Percentiles rank a stretch among this genome's conserved stretches.
Evolutionary conservation across 2,888 invertebrate species (phyloP).

Genomic region (Ormyrus rosae): DNA sequence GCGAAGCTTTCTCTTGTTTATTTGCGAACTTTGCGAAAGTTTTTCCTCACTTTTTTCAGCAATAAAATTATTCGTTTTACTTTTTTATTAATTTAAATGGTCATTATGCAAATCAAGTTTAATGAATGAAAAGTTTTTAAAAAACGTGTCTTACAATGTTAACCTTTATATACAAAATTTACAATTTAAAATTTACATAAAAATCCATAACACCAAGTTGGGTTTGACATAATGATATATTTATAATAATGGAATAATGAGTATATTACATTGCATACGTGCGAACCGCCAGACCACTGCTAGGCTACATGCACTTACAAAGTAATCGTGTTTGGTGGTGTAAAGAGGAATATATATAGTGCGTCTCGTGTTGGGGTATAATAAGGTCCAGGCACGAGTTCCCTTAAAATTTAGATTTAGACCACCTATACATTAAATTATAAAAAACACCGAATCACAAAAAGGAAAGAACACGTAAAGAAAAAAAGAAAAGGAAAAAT

Average conservation of each 20-base stretch:
- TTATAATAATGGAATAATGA: not conserved
- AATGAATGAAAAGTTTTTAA: not conserved
- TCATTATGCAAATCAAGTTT: no score
- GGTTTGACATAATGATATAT: not conserved
- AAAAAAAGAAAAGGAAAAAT: slow-evolving; percentile 5
- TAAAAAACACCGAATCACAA: slow-evolving; percentile 39
- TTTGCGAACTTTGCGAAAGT: not conserved
- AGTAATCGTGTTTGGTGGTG: not conserved
- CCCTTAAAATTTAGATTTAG: slow-evolving; percentile 29
- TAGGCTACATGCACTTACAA: slow-evolving; percentile 31
- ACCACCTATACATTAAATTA: slow-evolving; percentile 35
- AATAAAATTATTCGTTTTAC: not conserved
- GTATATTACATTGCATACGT: slow-evolving; percentile 19
- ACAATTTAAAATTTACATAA: not conserved
- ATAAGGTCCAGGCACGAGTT: slow-evolving; percentile 52
- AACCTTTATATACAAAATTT: slow-evolving; percentile 11
- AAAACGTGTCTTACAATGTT: not conserved
- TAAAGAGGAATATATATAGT: slow-evolving; percentile 5
- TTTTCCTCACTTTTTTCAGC: not conserved
- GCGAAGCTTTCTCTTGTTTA: not conserved
- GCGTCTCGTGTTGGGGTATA: not conserved
- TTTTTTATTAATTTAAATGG: no score
- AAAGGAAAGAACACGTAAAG: slow-evolving; percentile 28
- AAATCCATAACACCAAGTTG: not conserved
- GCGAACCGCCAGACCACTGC: slow-evolving; percentile 10